Percentiles rank a stretch among this genome's conserved stretches.
Conservation (phyloP, 2,113 vertebrate genomes). For the Apistogramma diplotaenia region DNA sequence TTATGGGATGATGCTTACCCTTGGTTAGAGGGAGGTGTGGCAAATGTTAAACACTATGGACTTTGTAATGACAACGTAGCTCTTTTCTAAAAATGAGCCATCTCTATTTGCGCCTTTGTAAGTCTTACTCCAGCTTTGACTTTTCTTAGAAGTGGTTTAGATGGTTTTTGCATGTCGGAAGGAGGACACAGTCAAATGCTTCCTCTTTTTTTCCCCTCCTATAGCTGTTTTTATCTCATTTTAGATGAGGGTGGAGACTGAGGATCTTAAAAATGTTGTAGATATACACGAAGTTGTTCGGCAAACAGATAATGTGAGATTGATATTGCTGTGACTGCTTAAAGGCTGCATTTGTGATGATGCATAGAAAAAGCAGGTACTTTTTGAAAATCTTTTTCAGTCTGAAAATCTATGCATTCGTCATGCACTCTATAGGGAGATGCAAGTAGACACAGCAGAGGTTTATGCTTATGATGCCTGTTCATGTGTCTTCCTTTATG, state of each 20-base stretch:
- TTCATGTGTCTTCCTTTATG: background rate
- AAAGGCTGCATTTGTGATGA: background rate
- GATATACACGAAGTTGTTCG: conserved; percentile 29
- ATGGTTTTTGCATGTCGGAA: conserved; percentile 33
- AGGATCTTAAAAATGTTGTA: background rate
- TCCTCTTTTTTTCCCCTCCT: background rate
- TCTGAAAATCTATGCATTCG: background rate
- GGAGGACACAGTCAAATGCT: conserved; percentile 23
- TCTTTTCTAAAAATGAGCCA: conserved; percentile 43
- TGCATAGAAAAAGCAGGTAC: background rate
- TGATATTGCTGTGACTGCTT: conserved; percentile 15
- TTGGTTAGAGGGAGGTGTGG: conserved; percentile 34
- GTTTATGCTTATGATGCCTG: background rate
- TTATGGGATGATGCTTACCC: conserved; percentile 21
- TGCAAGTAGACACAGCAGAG: background rate
- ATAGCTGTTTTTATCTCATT: conserved; percentile 20
- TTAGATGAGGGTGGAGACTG: conserved; percentile 10
- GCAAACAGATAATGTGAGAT: background rate
- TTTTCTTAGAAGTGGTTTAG: conserved; percentile 56
- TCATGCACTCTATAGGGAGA: background rate
- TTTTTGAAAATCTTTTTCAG: background rate
- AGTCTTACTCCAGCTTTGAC: conserved; percentile 14
- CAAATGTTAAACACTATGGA: conserved; percentile 34
- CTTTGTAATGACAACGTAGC: conserved; percentile 59
- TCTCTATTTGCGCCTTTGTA: conserved; percentile 37